These are phyloP conservation scores for Drosophila nebulosa DNA, from an alignment of 1,140 invertebrate genomes.

Conservation along the genomic window DNA sequence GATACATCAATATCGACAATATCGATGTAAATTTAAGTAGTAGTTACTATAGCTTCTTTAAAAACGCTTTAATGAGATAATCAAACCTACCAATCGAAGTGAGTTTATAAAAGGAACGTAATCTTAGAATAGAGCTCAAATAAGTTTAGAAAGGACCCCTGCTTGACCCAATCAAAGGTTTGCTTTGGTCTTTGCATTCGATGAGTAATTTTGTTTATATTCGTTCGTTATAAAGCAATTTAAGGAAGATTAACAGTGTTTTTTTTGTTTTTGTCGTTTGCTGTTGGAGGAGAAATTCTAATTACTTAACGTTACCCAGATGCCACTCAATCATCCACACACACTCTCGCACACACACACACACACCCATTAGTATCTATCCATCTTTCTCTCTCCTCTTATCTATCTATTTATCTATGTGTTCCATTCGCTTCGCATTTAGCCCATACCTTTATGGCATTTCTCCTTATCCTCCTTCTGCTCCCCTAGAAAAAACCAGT, in stretches of 20 bases:
- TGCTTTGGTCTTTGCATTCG: too few species aligned
- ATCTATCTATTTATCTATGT: neutral
- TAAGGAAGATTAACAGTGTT: neutral
- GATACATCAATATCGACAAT: neutral
- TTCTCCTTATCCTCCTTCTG: neutral
- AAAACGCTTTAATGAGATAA: neutral
- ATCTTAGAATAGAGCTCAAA: too few species aligned
- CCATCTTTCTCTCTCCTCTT: conserved; percentile 5
- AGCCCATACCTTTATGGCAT: neutral
- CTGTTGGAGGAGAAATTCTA: conserved; percentile 35
- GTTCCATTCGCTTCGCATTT: neutral
- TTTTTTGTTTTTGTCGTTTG: too few species aligned
- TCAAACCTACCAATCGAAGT: too few species aligned
- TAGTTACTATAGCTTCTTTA: too few species aligned
- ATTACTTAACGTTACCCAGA: conserved; percentile 37
- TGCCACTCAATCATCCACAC: conserved; percentile 44
- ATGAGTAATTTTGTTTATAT: neutral
- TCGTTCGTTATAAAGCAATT: neutral
- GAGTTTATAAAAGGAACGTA: too few species aligned
- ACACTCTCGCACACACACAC: neutral
- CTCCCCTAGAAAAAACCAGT: conserved; percentile 28
- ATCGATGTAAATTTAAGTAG: neutral
- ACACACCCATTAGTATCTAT: neutral
- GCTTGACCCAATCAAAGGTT: too few species aligned
- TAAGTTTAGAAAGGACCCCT: too few species aligned